These are phyloP conservation scores for Suncus etruscus DNA, from an alignment of 2,113 vertebrate genomes.

Conservation along the genomic window DNA sequence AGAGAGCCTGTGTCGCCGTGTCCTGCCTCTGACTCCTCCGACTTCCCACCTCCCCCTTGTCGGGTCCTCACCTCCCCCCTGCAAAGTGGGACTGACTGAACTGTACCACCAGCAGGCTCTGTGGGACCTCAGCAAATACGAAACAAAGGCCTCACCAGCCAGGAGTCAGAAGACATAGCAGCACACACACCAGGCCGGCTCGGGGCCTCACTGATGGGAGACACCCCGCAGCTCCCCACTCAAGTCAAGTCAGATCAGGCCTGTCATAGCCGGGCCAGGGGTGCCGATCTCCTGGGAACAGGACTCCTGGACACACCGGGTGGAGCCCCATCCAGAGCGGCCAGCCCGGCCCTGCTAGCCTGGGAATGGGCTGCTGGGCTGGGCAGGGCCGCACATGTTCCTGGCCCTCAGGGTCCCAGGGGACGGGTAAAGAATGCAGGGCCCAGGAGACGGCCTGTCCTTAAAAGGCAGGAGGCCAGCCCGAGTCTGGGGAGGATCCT, in stretches of 20 bases:
- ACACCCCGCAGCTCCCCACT: neutral
- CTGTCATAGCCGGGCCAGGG: neutral
- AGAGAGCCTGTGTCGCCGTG: neutral
- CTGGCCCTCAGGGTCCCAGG: conserved; percentile 16
- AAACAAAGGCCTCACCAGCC: neutral
- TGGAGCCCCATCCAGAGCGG: neutral
- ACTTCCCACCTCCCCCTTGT: neutral
- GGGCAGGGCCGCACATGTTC: neutral
- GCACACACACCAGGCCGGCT: no score
- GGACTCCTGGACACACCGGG: neutral
- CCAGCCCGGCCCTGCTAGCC: conserved; percentile 1
- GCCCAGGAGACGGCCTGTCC: conserved; percentile 53
- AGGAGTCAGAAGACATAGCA: neutral
- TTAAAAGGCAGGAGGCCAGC: conserved; percentile 72
- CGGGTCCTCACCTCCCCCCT: neutral
- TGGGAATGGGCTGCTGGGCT: conserved; percentile 49
- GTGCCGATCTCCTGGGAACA: conserved; percentile 28
- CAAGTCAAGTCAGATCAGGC: neutral
- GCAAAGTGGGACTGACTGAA: neutral
- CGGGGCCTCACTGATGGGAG: no score
- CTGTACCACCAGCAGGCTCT: neutral
- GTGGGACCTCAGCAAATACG: neutral
- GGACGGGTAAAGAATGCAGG: conserved; percentile 55
- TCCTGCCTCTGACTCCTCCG: neutral
- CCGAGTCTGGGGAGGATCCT: conserved; percentile 21